Evolutionary conservation across 2,113 vertebrate species (phyloP).

Genomic region (Phrynosoma blainvillii): DNA sequence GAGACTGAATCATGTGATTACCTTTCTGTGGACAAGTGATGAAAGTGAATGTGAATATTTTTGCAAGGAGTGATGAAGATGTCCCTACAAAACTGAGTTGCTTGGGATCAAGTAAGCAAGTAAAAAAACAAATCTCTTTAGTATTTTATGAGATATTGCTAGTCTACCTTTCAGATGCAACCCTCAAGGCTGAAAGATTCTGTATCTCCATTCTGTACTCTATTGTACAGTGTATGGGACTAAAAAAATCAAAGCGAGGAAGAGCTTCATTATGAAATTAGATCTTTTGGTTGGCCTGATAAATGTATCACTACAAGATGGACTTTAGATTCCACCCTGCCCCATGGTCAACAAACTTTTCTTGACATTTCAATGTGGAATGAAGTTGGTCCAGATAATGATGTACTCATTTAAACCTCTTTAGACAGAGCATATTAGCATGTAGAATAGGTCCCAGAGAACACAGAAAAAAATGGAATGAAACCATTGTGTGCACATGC

Average conservation of each 20-base stretch:
- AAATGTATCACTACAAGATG: too few relatives aligned
- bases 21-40: background rate
- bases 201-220: background rate
- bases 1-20: background rate
- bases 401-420: background rate
- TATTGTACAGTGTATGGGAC: background rate
- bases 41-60: background rate
- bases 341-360: too few relatives aligned
- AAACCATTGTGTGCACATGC: accelerated
- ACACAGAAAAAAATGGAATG: background rate
- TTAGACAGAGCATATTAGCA: background rate
- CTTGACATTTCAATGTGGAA: too few relatives aligned
- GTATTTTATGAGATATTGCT: background rate
- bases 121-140: background rate
- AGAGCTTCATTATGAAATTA: background rate
- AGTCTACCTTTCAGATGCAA: background rate
- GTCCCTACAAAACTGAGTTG: background rate
- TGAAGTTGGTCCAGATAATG: background rate
- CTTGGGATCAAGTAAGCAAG: background rate
- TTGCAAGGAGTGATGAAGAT: background rate
- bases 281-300: too few relatives aligned
- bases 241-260: background rate
- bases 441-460: background rate
- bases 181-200: too few relatives aligned
- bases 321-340: too few relatives aligned